Base-by-base conservation (phyloP, 1,140 invertebrate genomes). In the Phortica variegata region DNA sequence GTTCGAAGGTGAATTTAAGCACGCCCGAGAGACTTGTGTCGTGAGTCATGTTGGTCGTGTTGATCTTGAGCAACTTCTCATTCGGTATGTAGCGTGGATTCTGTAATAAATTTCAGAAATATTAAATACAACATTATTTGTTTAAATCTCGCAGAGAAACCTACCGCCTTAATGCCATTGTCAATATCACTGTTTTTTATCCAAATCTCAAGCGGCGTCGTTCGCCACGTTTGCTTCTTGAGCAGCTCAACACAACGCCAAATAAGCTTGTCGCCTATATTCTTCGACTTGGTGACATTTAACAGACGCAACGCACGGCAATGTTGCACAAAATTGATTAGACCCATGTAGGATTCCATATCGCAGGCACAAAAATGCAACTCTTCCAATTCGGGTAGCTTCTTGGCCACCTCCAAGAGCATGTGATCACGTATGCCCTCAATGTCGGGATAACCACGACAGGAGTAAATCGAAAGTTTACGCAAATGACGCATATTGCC, bases 361-460 rank as follows among this genome's bases (percentile, higher is more conserved):
- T 71, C 62, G 51, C 71, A 66, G 15, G 59, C 66, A 38, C 60
- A 59, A 13, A 71, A 23, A 17, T 59, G 66, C 3, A 71, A 43
- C 31, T 71, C 66, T 13, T 43, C 40, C 2, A 71, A 29, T 8
- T 58, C 47, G 0, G 60, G 26, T 15, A 71, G 29, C 13, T 66
- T 46, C 2, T 16, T 19, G 2, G 66, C 38, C 6, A 71, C 47
- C 5, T 52, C 46, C 1, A 31, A 5, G 5, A 71, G 43, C 46
- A 58, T 52, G 13, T 65, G 49, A 47, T 71, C 62, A n/a, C 41
- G 44, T 18, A 71, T 52, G 6, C 55, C 46, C 29, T 71, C 62
- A 17, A 66, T 55, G 48, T 5, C 46, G 47, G 3, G 48, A 49
- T 18, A 52, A 46, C 36, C 51, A 46, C 16, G 36, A 32, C 23